Base-by-base conservation (phyloP, 1,140 invertebrate species). In the Procambarus clarkii region DNA sequence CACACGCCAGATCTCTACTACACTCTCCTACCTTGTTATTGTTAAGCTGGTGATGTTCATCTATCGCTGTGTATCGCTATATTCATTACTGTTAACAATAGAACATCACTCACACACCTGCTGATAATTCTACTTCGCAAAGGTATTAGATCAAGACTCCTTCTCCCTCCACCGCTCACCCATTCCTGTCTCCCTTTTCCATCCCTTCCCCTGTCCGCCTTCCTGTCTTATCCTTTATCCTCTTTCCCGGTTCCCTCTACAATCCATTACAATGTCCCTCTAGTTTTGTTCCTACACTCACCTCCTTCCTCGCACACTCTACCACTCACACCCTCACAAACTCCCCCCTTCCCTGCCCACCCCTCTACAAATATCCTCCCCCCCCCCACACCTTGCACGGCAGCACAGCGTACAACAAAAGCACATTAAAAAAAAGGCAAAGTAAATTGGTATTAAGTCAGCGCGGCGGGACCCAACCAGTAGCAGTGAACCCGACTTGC, bases 401-500 rank as follows among this genome's bases (percentile, higher is more conserved):
- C 44, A 86, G 50, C 48, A 45, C 24, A 4, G 13, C 4, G 46
- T 5, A n/a, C 78, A 21, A 54, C 79, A 54, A 89, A 76, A 46
- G n/a, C 64, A 76, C 64, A 83, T 82, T 82, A 82, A 71, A 18
- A 48, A 48, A 54, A 83, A 76, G 69, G 82, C 44, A 89, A 83
- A 74, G 80, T 54, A 82, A 74, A 74, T 24, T 9, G 18, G 2
- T 69, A 69, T 88, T 69, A 81, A 82, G 69, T 69, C 2, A 34
- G n/a, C 45, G n/a, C 2, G 5, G 74, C 24, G 18, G 50, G 18
- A 86, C 2, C 87, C 5, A 71, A 54, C 87, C 89, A 71, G 89
- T 91, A 91, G 89, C 89, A 15, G 71, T 48, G 82, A 80, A 85
- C 44, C 71, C 64, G 18, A 78, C 82, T 79, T 50, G 18, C 69